Evolutionary conservation across 2,797 vertebrate species (phyloP).

Genomic region (Parotocinclus haroldoi): DNA sequence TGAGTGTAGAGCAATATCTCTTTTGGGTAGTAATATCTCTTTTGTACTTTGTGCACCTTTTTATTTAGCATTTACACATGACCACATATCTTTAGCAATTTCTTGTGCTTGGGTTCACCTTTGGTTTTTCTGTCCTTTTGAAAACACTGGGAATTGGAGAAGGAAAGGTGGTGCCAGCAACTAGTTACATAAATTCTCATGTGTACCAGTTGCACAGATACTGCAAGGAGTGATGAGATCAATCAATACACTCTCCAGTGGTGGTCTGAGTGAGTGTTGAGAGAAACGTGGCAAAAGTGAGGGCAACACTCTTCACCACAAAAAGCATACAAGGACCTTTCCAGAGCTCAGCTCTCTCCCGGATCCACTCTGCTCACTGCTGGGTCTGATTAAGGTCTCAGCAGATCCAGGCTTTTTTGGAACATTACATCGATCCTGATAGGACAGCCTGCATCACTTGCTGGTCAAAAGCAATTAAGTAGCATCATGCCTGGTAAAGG

Average conservation of each 20-base stretch:
- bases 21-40: no score
- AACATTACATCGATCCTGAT: slow-evolving; percentile 60
- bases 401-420: slow-evolving; percentile 65
- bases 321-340: slow-evolving; percentile 28
- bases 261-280: slow-evolving; percentile 32
- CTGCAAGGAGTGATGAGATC: slow-evolving; percentile 13
- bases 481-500: slow-evolving; percentile 37
- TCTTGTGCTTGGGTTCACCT: no score
- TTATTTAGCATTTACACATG: no score
- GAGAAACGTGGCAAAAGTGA: slow-evolving; percentile 37
- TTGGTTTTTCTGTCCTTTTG: no score
- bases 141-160: not conserved
- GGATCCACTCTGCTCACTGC: slow-evolving; percentile 33
- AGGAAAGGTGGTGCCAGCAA: not conserved
- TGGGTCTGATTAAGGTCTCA: slow-evolving; percentile 62
- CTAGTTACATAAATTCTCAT: slow-evolving; percentile 14
- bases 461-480: slow-evolving; percentile 43
- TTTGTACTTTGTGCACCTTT: no score
- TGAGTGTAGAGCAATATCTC: no score
- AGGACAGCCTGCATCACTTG: slow-evolving; percentile 36
- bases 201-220: slow-evolving; percentile 19
- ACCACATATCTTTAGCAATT: no score
- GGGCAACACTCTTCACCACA: slow-evolving; percentile 30
- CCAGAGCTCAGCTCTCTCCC: slow-evolving; percentile 31
- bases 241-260: slow-evolving; percentile 38